Evolutionary conservation across 2,797 vertebrate genomes (phyloP).

Genomic region (Acanthurus lineatus): DNA sequence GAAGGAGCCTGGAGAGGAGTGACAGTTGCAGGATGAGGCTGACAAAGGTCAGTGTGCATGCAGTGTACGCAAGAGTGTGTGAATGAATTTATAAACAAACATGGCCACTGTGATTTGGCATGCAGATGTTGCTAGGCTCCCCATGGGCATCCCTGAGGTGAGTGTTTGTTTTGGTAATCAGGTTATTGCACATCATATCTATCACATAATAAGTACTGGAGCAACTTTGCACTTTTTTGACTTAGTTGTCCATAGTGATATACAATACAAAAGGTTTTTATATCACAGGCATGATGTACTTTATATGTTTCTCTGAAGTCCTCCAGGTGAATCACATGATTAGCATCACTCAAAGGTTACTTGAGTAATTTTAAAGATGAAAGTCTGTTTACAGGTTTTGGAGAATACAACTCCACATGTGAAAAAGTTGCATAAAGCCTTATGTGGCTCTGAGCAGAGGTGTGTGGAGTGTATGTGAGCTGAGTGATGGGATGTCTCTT

Average conservation of each 20-base stretch:
- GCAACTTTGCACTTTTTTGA: neutral
- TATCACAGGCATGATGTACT: neutral
- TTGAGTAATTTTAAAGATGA: neutral
- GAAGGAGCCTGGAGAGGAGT: slow-evolving; percentile 77
- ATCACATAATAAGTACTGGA: neutral
- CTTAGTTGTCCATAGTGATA: neutral
- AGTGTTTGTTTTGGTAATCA: neutral
- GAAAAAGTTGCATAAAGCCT: neutral
- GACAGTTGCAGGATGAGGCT: slow-evolving; percentile 84
- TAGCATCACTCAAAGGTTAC: neutral
- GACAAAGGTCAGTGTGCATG: slow-evolving; percentile 80
- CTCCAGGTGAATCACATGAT: neutral
- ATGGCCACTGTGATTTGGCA: neutral
- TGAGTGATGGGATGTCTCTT: neutral
- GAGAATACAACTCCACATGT: neutral
- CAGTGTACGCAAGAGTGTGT: slow-evolving; percentile 8
- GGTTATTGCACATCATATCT: neutral
- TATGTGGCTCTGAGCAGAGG: neutral
- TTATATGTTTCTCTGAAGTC: neutral
- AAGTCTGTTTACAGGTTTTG: neutral
- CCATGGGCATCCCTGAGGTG: neutral
- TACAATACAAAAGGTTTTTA: neutral
- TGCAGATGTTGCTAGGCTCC: neutral
- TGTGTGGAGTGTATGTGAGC: neutral
- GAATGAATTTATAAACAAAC: neutral